Percentiles rank a stretch among this genome's conserved stretches.
phyloP scores from a whole-genome alignment of 2,113 vertebrate genomes.

The Bubalus kerabau region DNA sequence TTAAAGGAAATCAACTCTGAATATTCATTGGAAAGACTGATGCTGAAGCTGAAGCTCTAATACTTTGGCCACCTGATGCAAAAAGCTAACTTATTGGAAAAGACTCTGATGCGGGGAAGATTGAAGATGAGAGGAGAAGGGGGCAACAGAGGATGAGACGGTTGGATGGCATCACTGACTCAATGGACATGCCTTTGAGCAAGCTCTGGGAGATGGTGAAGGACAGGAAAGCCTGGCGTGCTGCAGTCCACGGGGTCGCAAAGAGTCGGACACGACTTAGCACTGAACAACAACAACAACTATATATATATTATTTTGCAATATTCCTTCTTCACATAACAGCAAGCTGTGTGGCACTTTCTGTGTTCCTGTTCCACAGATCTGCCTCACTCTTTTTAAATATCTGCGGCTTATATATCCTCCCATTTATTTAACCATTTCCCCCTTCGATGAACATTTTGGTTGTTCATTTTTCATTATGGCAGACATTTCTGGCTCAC shows the following conservation, averaged over 20 bases:
- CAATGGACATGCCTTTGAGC: not conserved
- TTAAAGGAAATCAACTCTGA: not conserved
- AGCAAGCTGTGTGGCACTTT: too few species aligned
- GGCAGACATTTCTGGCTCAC: not conserved
- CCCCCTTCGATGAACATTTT: not conserved
- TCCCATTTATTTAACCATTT: not conserved
- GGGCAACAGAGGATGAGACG: not conserved
- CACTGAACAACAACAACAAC: not conserved
- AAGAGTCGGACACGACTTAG: not conserved
- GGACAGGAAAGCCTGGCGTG: not conserved
- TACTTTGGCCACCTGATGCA: not conserved
- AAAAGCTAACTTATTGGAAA: not conserved
- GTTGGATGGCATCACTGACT: not conserved
- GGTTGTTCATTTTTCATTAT: not conserved
- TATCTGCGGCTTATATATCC: not conserved
- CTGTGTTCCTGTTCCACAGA: not conserved
- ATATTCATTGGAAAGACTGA: not conserved
- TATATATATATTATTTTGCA: not conserved
- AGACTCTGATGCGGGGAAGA: not conserved
- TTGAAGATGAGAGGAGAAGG: not conserved
- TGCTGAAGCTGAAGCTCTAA: not conserved
- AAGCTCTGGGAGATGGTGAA: not conserved
- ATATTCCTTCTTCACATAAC: not conserved
- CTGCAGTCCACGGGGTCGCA: not conserved
- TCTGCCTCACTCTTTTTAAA: not conserved